phyloP scores from a whole-genome alignment of 2,888 invertebrate species.

The Euspilapteryx auroguttella region DNA sequence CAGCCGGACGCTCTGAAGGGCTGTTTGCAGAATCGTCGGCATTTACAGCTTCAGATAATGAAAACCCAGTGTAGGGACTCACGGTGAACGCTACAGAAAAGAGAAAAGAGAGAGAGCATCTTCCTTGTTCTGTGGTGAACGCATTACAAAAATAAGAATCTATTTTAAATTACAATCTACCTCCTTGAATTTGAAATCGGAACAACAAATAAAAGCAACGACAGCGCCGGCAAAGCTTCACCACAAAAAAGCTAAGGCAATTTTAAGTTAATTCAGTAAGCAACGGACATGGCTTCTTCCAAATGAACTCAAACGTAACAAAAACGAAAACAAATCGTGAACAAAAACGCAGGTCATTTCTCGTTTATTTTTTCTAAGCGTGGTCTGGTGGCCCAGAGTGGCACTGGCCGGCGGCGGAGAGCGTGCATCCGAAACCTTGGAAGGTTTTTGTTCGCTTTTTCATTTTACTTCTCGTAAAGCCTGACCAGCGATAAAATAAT shows the following conservation, averaged over 20 bases:
- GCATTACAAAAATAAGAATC: no score
- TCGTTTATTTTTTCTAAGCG: slow-evolving; percentile 53
- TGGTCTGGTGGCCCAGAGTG: slow-evolving; percentile 18
- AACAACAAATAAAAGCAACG: no score
- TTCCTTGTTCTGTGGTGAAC: no score
- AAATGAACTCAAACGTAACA: slow-evolving; percentile 60
- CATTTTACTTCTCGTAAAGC: slow-evolving; percentile 34
- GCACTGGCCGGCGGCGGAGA: slow-evolving; percentile 23
- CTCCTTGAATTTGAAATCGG: no score
- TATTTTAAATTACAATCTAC: no score
- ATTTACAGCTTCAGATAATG: no score
- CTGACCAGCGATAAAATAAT: slow-evolving; percentile 52
- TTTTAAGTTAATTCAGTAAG: slow-evolving; percentile 59
- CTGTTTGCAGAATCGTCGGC: no score
- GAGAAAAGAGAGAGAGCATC: no score
- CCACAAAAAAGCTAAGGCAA: slow-evolving; percentile 37
- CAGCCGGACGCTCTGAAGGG: no score
- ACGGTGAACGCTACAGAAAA: no score
- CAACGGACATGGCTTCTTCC: slow-evolving; percentile 55
- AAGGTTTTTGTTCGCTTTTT: slow-evolving; percentile 29
- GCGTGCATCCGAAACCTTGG: slow-evolving; percentile 56
- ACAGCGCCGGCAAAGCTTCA: no score
- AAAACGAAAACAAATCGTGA: slow-evolving; percentile 56
- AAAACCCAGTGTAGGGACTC: no score
- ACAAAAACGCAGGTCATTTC: slow-evolving; percentile 61